These are phyloP conservation scores for Nipponia nippon DNA, from an alignment of 2,113 vertebrate species.

Conservation along the genomic window DNA sequence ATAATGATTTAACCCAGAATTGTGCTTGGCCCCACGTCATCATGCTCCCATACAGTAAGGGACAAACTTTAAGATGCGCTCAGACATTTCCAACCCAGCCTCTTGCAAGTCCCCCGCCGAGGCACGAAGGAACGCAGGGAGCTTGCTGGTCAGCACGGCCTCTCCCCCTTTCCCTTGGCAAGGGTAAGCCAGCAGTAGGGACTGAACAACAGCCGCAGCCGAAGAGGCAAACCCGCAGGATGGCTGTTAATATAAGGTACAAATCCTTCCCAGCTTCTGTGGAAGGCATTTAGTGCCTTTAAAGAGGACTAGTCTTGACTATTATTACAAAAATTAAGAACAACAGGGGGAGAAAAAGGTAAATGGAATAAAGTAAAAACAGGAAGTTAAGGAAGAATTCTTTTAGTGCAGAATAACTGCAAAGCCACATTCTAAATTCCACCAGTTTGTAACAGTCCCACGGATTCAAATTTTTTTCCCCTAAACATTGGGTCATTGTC, in stretches of 20 bases:
- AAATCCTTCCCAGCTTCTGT: background rate
- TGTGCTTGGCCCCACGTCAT: background rate
- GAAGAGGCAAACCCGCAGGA: background rate
- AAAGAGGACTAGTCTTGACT: background rate
- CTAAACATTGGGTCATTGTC: background rate
- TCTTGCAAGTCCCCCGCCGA: background rate
- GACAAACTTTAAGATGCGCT: background rate
- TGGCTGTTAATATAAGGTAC: background rate
- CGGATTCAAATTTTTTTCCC: background rate
- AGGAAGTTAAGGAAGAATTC: background rate
- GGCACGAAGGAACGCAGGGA: background rate
- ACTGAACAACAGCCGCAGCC: background rate
- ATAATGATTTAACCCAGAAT: background rate
- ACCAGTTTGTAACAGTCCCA: background rate
- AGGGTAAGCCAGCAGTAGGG: background rate
- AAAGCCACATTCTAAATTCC: background rate
- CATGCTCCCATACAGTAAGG: background rate
- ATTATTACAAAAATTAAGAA: background rate
- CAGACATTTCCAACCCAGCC: background rate
- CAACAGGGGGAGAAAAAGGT: background rate
- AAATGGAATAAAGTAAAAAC: background rate
- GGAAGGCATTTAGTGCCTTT: background rate
- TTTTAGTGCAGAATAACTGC: background rate
- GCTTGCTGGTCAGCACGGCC: background rate
- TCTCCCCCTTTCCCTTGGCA: background rate